Conservation (phyloP, 2,797 vertebrate genomes). For the Microhierax caerulescens region DNA sequence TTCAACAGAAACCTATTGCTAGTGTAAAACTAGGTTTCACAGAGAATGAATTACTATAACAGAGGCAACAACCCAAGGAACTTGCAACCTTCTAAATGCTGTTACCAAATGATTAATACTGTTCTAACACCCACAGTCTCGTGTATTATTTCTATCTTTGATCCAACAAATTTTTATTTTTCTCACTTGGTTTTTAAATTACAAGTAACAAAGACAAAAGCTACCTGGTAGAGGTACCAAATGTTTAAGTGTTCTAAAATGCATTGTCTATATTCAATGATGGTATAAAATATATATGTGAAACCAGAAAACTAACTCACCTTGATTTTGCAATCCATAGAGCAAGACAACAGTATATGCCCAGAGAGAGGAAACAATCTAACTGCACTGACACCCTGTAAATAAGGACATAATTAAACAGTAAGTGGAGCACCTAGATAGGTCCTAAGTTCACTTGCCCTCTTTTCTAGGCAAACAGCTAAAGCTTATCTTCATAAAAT, state of each 20-base stretch:
- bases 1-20: not conserved
- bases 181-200: no score
- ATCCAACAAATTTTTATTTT: not conserved
- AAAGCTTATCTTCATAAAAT: not conserved
- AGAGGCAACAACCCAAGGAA: not conserved
- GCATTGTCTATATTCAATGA: not conserved
- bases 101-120: not conserved
- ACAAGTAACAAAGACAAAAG: not conserved
- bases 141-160: not conserved
- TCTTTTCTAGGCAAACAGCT: not conserved
- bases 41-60: not conserved
- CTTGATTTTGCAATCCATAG: conserved; percentile 99
- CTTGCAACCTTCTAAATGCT: not conserved
- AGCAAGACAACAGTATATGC: conserved; percentile 91
- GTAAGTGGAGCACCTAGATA: not conserved
- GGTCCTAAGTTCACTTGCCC: not conserved
- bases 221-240: not conserved
- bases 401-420: conserved; percentile 27
- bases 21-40: not conserved
- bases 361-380: conserved; percentile 91
- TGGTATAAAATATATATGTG: not conserved
- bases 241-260: not conserved
- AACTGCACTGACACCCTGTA: conserved; percentile 95
- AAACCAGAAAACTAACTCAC: conserved; percentile 71
- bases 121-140: not conserved